Percentiles rank a stretch among this genome's conserved stretches.
Evolutionary conservation across 1,140 invertebrate species (phyloP).

Genomic region (Idris sp.): DNA sequence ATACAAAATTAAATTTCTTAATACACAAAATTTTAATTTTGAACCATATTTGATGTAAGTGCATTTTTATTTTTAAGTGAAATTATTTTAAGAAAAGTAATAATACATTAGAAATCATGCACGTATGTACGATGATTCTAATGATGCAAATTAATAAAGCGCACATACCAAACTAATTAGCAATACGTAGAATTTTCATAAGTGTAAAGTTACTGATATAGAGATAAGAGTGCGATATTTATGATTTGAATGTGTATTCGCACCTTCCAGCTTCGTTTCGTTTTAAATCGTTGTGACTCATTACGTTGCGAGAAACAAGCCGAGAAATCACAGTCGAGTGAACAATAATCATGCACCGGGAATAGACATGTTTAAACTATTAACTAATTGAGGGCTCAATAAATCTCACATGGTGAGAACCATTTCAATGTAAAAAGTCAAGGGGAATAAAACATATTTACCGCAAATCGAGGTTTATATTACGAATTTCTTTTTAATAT

Average conservation of each 20-base stretch:
- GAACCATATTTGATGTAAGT: too few relatives aligned
- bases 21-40: too few relatives aligned
- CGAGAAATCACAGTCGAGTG: constrained; percentile 18
- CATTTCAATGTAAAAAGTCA: constrained; percentile 15
- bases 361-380: constrained; percentile 25
- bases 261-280: constrained; percentile 21
- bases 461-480: too few relatives aligned
- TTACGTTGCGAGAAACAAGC: constrained; percentile 33
- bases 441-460: too few relatives aligned
- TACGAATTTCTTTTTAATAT: too few relatives aligned
- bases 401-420: constrained; percentile 24
- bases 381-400: constrained; percentile 36
- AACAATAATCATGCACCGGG: constrained; percentile 20
- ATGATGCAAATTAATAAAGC: constrained; percentile 30
- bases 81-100: too few relatives aligned
- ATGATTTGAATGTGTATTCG: constrained; percentile 12
- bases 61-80: too few relatives aligned
- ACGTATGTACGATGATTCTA: background rate
- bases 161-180: constrained; percentile 50
- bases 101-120: too few relatives aligned
- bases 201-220: constrained; percentile 34
- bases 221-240: constrained; percentile 28
- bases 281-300: constrained; percentile 51
- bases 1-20: too few relatives aligned
- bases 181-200: constrained; percentile 40